Percentiles rank a stretch among this genome's conserved stretches.
phyloP scores from a whole-genome alignment of 1,140 invertebrate genomes.

The Drosophila auraria region DNA sequence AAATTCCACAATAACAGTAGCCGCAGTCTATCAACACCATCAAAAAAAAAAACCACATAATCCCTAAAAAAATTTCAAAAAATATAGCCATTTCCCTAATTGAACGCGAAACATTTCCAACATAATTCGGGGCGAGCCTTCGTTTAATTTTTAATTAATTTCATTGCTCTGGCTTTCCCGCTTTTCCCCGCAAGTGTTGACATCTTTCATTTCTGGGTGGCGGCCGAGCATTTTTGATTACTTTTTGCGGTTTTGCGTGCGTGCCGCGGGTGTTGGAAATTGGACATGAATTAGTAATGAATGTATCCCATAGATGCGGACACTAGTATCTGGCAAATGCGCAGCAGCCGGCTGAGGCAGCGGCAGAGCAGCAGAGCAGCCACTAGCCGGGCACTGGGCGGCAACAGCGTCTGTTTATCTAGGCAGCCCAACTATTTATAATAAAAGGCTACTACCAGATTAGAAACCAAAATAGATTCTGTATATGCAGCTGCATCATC shows the following conservation, averaged over 20 bases:
- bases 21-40: too few relatives aligned
- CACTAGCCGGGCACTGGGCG: not conserved
- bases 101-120: not conserved
- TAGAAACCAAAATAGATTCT: conserved; percentile 74
- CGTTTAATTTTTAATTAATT: conserved; percentile 5
- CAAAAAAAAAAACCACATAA: too few relatives aligned
- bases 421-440: conserved; percentile 78
- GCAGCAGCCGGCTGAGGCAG: not conserved
- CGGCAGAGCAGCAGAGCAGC: conserved; percentile 1
- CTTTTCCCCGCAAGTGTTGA: conserved; percentile 24
- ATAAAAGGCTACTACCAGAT: conserved; percentile 74
- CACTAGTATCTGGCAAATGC: not conserved
- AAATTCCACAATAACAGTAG: too few relatives aligned
- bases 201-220: conserved; percentile 13
- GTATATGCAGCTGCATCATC: conserved; percentile 52
- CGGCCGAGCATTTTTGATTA: conserved; percentile 34
- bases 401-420: conserved; percentile 62
- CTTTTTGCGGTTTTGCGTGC: conserved; percentile 30
- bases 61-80: too few relatives aligned
- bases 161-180: not conserved
- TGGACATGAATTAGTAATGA: conserved; percentile 48
- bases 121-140: too few relatives aligned
- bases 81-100: not conserved
- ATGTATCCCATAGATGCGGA: conserved; percentile 14
- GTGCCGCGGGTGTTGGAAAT: conserved; percentile 41